Percentiles rank a stretch among this genome's conserved stretches.
Conservation (phyloP, 2,113 vertebrate species). For the Loxodonta africana region DNA sequence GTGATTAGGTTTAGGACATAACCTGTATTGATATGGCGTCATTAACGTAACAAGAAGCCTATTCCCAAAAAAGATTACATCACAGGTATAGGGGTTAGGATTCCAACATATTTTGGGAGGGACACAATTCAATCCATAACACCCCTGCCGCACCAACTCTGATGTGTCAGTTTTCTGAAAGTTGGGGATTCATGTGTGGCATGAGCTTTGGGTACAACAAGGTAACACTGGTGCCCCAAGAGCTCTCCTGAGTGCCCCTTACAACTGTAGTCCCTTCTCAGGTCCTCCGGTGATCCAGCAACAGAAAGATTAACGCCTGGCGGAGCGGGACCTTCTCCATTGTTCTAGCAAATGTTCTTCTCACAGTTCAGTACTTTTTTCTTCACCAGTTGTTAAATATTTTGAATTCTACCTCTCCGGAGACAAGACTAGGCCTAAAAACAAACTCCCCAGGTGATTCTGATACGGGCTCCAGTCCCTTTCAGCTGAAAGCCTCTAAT, state of each 20-base stretch:
- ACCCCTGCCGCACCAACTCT: background rate
- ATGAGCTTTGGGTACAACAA: background rate
- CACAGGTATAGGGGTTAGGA: no score
- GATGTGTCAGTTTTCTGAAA: background rate
- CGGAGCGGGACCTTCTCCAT: background rate
- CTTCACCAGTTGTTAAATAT: background rate
- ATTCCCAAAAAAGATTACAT: no score
- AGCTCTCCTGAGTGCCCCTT: background rate
- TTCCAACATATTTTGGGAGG: no score
- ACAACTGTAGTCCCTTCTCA: background rate
- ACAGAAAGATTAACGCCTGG: background rate
- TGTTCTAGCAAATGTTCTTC: background rate
- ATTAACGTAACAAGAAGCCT: background rate
- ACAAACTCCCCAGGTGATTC: background rate
- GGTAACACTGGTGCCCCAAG: no score
- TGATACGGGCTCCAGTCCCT: background rate
- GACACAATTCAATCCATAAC: no score
- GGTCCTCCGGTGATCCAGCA: background rate
- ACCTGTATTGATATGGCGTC: background rate
- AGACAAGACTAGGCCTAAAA: background rate
- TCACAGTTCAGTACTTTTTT: background rate
- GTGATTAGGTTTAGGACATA: background rate
- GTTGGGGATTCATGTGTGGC: background rate
- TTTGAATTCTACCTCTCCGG: background rate
- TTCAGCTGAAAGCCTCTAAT: background rate